Conservation (phyloP, 2,888 invertebrate genomes). For the Pseudococcus jackbeardsleyi region DNA sequence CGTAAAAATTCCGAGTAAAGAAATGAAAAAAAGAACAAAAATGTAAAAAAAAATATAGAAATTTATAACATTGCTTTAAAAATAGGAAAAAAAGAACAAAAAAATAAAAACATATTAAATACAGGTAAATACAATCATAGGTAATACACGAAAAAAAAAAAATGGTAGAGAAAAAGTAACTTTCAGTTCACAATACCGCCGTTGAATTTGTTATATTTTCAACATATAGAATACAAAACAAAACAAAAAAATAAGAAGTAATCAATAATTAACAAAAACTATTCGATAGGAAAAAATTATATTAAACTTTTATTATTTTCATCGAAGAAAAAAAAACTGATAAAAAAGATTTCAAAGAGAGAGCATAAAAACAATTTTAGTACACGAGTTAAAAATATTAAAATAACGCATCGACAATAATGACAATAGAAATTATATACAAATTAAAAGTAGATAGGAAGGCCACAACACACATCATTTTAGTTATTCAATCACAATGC, state of each 20-base stretch:
- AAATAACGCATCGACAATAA: conserved; percentile 32
- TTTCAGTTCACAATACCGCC: conserved; percentile 50
- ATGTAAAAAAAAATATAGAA: background rate
- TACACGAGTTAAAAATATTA: conserved; percentile 8
- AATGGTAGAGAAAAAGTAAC: conserved; percentile 51
- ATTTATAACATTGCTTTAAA: background rate
- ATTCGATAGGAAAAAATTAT: background rate
- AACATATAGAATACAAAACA: background rate
- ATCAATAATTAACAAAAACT: conserved; percentile 25
- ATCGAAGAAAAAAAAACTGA: background rate
- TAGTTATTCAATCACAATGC: conserved; percentile 36
- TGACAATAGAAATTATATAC: conserved; percentile 24
- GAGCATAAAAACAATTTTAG: conserved; percentile 49
- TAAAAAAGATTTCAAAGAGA: conserved; percentile 24
- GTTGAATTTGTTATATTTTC: conserved; percentile 45
- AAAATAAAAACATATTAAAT: conserved; percentile 8
- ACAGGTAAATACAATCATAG: background rate
- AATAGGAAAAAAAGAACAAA: conserved; percentile 22
- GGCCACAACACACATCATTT: conserved; percentile 26
- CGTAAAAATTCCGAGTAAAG: conserved; percentile 23
- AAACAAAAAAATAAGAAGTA: background rate
- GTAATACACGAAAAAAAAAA: conserved; percentile 24
- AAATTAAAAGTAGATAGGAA: conserved; percentile 42
- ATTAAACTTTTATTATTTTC: conserved; percentile 18
- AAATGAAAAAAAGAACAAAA: background rate